A percentile compares a stretch with the other conserved stretches of the same genome.
Conservation (phyloP, 2,113 vertebrate genomes). For the Chloropsis cyanopogon region DNA sequence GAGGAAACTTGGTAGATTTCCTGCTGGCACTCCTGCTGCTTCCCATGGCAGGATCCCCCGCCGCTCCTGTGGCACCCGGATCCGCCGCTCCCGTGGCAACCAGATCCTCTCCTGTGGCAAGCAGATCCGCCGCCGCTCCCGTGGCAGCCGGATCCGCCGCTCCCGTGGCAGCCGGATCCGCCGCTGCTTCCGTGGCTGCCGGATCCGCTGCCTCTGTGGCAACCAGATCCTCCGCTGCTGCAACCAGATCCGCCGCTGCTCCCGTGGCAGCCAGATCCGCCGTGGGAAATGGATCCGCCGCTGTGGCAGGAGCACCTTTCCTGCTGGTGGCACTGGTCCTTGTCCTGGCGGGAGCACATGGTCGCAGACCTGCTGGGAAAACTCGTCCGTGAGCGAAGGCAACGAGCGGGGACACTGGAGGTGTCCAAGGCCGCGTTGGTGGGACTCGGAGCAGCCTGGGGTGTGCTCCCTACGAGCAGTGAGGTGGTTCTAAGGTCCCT, state of each 20-base stretch:
- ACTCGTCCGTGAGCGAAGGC: not conserved
- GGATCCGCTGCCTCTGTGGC: not conserved
- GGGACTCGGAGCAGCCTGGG: not conserved
- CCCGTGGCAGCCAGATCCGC: rapidly evolving
- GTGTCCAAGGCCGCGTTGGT: rapidly evolving
- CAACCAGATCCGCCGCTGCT: not conserved
- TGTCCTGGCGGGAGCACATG: slow-evolving; percentile 51
- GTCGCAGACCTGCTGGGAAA: not conserved
- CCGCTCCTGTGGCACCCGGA: not conserved
- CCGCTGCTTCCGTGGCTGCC: rapidly evolving
- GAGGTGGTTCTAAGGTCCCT: not conserved
- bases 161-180: rapidly evolving
- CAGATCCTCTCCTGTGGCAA: not conserved
- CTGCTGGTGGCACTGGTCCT: not conserved
- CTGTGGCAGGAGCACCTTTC: not conserved
- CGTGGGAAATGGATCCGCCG: rapidly evolving
- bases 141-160: rapidly evolving
- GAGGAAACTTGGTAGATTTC: too few relatives aligned
- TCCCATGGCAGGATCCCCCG: not conserved
- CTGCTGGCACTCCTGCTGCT: too few relatives aligned
- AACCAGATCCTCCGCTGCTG: rapidly evolving
- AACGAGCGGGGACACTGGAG: rapidly evolving
- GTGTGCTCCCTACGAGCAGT: rapidly evolving
- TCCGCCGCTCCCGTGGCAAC: not conserved
- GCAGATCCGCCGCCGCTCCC: not conserved